phyloP scores from a whole-genome alignment of 2,888 invertebrate species.

The Cheilosia variabilis region DNA sequence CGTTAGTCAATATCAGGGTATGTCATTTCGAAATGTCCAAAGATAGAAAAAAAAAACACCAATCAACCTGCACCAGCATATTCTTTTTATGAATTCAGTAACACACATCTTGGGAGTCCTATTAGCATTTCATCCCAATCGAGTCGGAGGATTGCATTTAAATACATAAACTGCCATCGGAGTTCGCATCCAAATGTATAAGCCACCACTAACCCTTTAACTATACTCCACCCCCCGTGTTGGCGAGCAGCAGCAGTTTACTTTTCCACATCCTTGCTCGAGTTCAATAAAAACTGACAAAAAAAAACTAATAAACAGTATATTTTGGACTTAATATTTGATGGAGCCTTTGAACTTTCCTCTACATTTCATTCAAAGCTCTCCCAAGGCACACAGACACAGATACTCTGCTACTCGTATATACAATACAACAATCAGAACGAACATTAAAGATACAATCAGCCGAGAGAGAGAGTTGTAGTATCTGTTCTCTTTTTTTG shows the following conservation, averaged over 20 bases:
- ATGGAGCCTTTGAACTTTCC: constrained; percentile 71
- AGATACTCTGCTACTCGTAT: constrained; percentile 25
- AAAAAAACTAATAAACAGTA: constrained; percentile 1
- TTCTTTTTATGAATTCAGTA: constrained; percentile 43
- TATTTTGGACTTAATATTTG: constrained; percentile 60
- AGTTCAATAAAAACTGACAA: constrained; percentile 34
- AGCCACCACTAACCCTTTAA: constrained; percentile 41
- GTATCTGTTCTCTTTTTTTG: constrained; percentile 33
- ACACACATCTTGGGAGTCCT: constrained; percentile 26
- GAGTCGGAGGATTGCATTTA: constrained; percentile 43
- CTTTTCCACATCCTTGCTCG: constrained; percentile 6
- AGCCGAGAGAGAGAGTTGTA: constrained; percentile 45
- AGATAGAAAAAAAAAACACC: too few relatives aligned
- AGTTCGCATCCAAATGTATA: constrained; percentile 53
- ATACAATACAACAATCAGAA: constrained; percentile 20
- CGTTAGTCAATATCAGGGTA: not conserved
- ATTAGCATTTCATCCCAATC: constrained; percentile 59
- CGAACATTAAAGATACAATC: constrained; percentile 48
- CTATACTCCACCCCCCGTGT: not conserved
- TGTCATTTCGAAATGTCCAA: not conserved
- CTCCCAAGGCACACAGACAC: constrained; percentile 45
- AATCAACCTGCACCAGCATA: constrained; percentile 22
- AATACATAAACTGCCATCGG: constrained; percentile 48
- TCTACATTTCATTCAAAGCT: constrained; percentile 68
- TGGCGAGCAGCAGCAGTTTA: not conserved